Evolutionary conservation across 2,888 invertebrate species (phyloP), one percentile per base, ranked within the genome.

Genomic region (Catotricha subobsoleta): DNA sequence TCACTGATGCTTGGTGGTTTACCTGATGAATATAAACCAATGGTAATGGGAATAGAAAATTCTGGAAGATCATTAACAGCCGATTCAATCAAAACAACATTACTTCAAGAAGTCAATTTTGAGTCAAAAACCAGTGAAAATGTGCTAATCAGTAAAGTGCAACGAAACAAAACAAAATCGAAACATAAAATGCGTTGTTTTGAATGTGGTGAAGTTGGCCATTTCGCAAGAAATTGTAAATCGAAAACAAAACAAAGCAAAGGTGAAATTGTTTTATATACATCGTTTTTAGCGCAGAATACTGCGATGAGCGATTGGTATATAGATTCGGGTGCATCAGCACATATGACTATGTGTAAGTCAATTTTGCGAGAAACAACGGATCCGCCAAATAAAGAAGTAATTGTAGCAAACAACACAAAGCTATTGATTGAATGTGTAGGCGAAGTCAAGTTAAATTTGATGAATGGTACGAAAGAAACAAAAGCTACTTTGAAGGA

Each of bases 221-320:
- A 34, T 48, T 19, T 35, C 49, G 0, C 47, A 49, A n/a, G 48
- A 49, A 13, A 50, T 48, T 1, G 36, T 23, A 25, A 25, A 25
- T 10, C 25, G 2, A 33, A 34, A 9, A 34, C n/a, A 6, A 33
- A 33, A 33, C 7, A 2, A 3, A 12, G 9, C n/a, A 34, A 34
- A 21, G 21, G 34, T 34, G 34, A 21, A 4, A 2, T 19, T 33
- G 33, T 33, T 12, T 20, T 33, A 7, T 33, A 18, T 18, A 20
- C 4, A 13, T 20, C 21, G 3, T 33, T 34, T 20, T n/a, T 3
- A 13, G 34, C n/a, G 3, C 18, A 33, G 20, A 8, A 33, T 19
- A 19, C 25, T 8, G 10, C 8, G 7, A 8, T 10, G 10, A 25
- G 7, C 8, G 25, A 25, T 10, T 25, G 25, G 25, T 25, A 25